Base-by-base conservation (phyloP, 2,797 vertebrate species). In the Cebuella pygmaea region DNA sequence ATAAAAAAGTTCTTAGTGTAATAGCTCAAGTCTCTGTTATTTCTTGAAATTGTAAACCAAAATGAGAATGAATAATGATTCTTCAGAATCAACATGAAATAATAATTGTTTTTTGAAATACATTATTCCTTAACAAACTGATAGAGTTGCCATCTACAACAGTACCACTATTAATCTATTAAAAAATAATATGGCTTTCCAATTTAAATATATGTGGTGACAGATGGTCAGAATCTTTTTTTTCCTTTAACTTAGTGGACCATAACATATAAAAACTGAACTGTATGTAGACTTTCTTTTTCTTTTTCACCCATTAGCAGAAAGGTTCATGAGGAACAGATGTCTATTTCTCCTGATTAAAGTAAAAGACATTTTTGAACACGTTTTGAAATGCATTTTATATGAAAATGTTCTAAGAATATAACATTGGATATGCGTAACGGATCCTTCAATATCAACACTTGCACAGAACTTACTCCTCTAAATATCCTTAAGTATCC, bases 251-350 rank as follows among this genome's bases (percentile, higher is more conserved):
- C 46, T 64, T 87, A 94, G 48, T 67, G 39, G 27, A 67, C 70
- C 52, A 81, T 81, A 89, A 94, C 92, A 2, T 87, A 79, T 80
- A 94, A 76, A 87, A 95, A 84, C 55, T 82, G 46, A 97, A 95
- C 59, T 74, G 7, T 81, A 74, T 30, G 7, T 80, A 94, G 50
- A 79, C 86, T 70, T 46, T 94, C 30, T 59, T 88, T 88, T 88
- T 92, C 13, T 55, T 89, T 94, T 97, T 92, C n/a, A 93, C 64
- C 44, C 22, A 81, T 44, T 88, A 85, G 72, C 80, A 85, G 50
- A 96, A 67, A 95, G 33, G 27, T 79, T 22, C 74, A 76, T 15
- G 4, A 52, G 72, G 57, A 96, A 96, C 76, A 96, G 95, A 96
- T 90, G 76, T 94, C 78, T 90, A 0, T 59, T 88, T 92, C 57